phyloP scores from a whole-genome alignment of 2,888 invertebrate species.

The Cryptus armator region DNA sequence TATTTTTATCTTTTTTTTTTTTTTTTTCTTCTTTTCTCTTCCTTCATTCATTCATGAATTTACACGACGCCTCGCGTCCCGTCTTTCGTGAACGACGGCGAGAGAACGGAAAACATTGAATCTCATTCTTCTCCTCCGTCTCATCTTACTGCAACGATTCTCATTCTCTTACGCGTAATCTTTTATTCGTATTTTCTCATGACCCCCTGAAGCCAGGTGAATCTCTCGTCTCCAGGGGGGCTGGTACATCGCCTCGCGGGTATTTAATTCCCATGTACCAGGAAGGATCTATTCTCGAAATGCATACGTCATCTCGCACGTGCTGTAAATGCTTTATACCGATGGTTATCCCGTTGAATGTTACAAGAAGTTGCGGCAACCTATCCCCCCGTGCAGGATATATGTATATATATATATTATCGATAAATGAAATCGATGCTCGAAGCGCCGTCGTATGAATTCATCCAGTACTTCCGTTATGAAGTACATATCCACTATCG shows the following conservation, averaged over 20 bases:
- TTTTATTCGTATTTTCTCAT: conserved; percentile 57
- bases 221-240: neutral
- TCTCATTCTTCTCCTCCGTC: conserved; percentile 51
- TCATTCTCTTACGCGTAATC: conserved; percentile 51
- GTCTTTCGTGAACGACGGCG: conserved; percentile 39
- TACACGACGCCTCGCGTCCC: conserved; percentile 67
- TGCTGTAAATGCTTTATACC: conserved; percentile 57
- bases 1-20: conserved; percentile 24
- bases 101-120: conserved; percentile 46
- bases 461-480: conserved; percentile 39
- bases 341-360: conserved; percentile 23
- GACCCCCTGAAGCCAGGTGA: conserved; percentile 41
- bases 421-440: conserved; percentile 54
- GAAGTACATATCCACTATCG: conserved; percentile 14
- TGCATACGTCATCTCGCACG: conserved; percentile 24
- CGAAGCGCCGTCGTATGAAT: conserved; percentile 49
- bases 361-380: conserved; percentile 20
- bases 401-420: conserved; percentile 37
- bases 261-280: conserved; percentile 30
- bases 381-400: neutral
- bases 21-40: conserved; percentile 66
- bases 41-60: conserved; percentile 81
- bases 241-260: conserved; percentile 7
- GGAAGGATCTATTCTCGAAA: neutral
- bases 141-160: conserved; percentile 25